Evolutionary conservation across 2,797 vertebrate species (phyloP), one percentile per base, ranked within the genome.

Genomic region (Prionace glauca): DNA sequence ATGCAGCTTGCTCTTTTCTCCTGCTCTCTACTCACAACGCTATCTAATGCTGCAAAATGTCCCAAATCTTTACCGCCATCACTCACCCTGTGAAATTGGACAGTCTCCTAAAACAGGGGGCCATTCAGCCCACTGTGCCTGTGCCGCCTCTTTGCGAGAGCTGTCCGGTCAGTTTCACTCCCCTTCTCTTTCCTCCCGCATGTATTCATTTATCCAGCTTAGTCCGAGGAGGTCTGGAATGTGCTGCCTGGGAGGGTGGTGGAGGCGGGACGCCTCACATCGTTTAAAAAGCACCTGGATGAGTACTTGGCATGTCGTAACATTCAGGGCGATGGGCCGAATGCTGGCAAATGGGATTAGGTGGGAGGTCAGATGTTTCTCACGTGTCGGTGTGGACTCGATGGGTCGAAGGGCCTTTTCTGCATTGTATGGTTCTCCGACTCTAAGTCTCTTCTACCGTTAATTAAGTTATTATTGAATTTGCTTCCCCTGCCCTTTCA

Each of bases 1-100:
- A 56, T 10, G 0, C 69, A 87, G 96, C 69, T 92, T 96, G 91
- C 67, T 87, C 94, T 96, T 97, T 69, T 87, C 94, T 95, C 96
- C 97, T 96, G 3, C 79, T 50, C 67, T 32, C 77, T 36, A 45
- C 41, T 62, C 29, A 72, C 22, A 65, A 11, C 1, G 7, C 29
- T 16, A 0, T 56, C 18, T 84, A 1, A 12, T n/a, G 24, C 86
- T 4, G 16, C 41, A 60, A 60, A 60, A 32, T 88, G 0, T 14
- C 29, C 29, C 81, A 84, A 84, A 45, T 24, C 36, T 18, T 50
- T 12, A 29, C 24, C 50, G 1, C 26, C 50, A 8, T n/a, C 60
- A n/a, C 1, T 50, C 14, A 32, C 87, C 56, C 11, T 0, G 3
- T 96, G 96, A 96, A 96, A 96, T 96, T 96, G 95, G 50, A 96